Base-by-base conservation (phyloP, 2,797 vertebrate species). In the Otus scops region DNA sequence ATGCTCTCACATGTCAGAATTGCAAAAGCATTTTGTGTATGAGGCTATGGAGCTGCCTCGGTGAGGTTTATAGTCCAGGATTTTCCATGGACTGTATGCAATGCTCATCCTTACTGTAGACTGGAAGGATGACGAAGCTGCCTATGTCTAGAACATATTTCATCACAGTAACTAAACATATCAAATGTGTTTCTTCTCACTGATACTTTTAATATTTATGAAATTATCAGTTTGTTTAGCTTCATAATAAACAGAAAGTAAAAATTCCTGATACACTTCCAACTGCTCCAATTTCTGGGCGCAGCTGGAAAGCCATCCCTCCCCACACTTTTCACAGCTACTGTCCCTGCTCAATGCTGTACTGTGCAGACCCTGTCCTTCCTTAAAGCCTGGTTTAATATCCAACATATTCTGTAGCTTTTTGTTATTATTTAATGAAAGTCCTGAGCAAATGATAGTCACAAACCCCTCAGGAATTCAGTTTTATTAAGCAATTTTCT, bases 401-500 rank as follows among this genome's bases (percentile, higher is more conserved):
- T 24, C 36, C 54, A 68, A 15, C 16, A 51, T 7, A 8, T 24
- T 76, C 67, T 73, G 13, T 48, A 65, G 19, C 22, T 20, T 88
- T 89, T 88, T 81, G 13, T 88, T 56, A 23, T 56, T 61, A 56
- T 78, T 84, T 86, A 78, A 85, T 91, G 48, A 41, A 93, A 77
- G 28, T 45, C 48, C 53, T 47, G 23, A 88, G 43, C 21, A 77
- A 90, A 91, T 70, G 47, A n/a, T 32, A 73, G 47, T 60, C 39
- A 48, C 39, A 94, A 94, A 28, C 9, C 41, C 60, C 26, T 59
- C n/a, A 63, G 43, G 69, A 94, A 92, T 93, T 89, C n/a, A 67
- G 22, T 81, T 84, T 85, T 39, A 81, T 78, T 63, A 79, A 78
- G 26, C 24, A 43, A 48, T 88, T 92, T 89, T 88, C 51, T 70